Percentiles rank a stretch among this genome's conserved stretches.
Evolutionary conservation across 1,140 invertebrate species (phyloP).

Genomic region (Drosophila lacteicornis): DNA sequence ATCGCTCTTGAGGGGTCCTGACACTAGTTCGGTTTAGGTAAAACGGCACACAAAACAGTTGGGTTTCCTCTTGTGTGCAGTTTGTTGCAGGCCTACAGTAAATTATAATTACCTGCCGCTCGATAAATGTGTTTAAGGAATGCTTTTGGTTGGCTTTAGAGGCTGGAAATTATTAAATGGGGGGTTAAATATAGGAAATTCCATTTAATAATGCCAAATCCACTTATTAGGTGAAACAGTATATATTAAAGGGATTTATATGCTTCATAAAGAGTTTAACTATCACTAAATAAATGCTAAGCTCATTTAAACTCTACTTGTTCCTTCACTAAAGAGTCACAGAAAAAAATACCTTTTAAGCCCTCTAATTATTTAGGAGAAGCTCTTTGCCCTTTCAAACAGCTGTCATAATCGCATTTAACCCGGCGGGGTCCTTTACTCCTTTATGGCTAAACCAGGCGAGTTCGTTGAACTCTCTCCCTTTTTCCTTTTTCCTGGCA

Average conservation of each 20-base stretch:
- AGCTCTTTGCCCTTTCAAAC: constrained; percentile 1
- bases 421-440: constrained; percentile 9
- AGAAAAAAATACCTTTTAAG: constrained; percentile 1
- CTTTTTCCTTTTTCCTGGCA: neutral
- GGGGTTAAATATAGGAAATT: neutral
- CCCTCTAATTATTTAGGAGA: constrained; percentile 1
- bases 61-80: constrained; percentile 4
- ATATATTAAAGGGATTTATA: too few species aligned
- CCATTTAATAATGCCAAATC: neutral
- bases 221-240: neutral
- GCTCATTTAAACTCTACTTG: too few species aligned
- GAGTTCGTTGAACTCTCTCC: constrained; percentile 59
- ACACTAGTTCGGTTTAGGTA: constrained; percentile 10
- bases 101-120: constrained; percentile 20
- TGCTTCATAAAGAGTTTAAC: too few species aligned
- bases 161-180: neutral
- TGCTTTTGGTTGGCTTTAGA: neutral
- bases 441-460: neutral
- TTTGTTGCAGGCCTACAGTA: constrained; percentile 11
- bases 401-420: constrained; percentile 20
- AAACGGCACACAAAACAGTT: constrained; percentile 8
- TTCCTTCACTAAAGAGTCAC: neutral
- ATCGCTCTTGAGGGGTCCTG: constrained; percentile 18
- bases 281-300: too few species aligned
- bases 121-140: constrained; percentile 11